Evolutionary conservation across 2,113 vertebrate species (phyloP).

Genomic region (Probosciger aterrimus): DNA sequence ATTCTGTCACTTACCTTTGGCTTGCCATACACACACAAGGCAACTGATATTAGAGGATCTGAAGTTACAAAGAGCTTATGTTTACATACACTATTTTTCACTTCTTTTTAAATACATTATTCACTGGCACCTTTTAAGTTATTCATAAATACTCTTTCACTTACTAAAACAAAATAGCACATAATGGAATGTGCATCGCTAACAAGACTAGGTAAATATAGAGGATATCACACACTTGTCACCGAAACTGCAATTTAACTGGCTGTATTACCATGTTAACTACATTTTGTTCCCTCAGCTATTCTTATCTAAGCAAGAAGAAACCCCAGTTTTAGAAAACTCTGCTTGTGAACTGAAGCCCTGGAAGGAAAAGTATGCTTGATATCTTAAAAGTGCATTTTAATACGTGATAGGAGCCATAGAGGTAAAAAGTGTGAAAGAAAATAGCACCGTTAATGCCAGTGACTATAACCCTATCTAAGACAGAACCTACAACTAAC

Average conservation of each 20-base stretch:
- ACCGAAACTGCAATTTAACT: not conserved
- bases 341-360: not conserved
- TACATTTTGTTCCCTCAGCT: not conserved
- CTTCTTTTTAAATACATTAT: not conserved
- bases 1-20: conserved; percentile 39
- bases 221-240: not conserved
- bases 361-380: not conserved
- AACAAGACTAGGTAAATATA: not conserved
- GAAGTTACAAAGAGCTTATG: conserved; percentile 57
- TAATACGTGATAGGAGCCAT: not conserved
- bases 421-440: not conserved
- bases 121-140: conserved; percentile 36
- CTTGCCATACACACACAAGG: not conserved
- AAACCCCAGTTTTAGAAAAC: not conserved
- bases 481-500: not conserved
- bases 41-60: conserved; percentile 10
- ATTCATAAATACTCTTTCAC: conserved; percentile 15
- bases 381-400: not conserved
- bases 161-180: not conserved
- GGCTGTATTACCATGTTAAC: not conserved
- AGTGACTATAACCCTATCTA: not conserved
- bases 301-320: not conserved
- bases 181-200: not conserved
- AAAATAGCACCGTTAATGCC: not conserved
- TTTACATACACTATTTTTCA: conserved; percentile 19